Conservation (phyloP, 2,113 vertebrate genomes). For the Pterocles gutturalis region DNA sequence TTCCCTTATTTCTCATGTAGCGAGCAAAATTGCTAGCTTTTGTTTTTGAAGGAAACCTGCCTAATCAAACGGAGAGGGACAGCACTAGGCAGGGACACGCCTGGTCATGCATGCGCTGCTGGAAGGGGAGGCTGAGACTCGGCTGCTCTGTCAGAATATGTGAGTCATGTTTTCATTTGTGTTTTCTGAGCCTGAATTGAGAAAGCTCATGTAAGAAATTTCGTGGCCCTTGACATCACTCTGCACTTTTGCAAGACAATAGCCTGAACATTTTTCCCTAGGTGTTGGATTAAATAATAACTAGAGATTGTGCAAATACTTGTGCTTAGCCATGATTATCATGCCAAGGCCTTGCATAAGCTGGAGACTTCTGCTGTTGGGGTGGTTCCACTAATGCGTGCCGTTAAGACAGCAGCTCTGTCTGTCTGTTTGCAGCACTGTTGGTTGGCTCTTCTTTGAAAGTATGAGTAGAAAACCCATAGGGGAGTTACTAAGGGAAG, state of each 20-base stretch:
- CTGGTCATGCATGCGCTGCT: not conserved
- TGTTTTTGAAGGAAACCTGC: not conserved
- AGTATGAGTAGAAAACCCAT: not conserved
- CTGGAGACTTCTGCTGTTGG: not conserved
- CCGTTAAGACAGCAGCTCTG: not conserved
- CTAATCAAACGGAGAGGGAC: not conserved
- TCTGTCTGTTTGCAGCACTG: not conserved
- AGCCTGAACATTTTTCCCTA: not conserved
- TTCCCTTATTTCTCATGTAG: not conserved
- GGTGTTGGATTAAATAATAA: conserved; percentile 26
- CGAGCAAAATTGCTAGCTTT: not conserved
- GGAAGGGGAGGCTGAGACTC: not conserved
- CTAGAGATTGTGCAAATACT: conserved; percentile 25
- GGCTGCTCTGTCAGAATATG: not conserved
- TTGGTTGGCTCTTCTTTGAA: not conserved
- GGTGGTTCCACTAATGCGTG: not conserved
- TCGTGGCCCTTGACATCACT: not conserved
- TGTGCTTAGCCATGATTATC: not conserved
- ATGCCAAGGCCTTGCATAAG: not conserved
- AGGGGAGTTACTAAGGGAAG: not conserved
- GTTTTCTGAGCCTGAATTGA: not conserved
- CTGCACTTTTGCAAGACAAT: conserved; percentile 23
- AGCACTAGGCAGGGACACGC: not conserved
- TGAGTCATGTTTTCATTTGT: conserved; percentile 11
- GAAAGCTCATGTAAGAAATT: not conserved